Base-by-base conservation (phyloP, 2,113 vertebrate species). In the Chionomys nivalis region DNA sequence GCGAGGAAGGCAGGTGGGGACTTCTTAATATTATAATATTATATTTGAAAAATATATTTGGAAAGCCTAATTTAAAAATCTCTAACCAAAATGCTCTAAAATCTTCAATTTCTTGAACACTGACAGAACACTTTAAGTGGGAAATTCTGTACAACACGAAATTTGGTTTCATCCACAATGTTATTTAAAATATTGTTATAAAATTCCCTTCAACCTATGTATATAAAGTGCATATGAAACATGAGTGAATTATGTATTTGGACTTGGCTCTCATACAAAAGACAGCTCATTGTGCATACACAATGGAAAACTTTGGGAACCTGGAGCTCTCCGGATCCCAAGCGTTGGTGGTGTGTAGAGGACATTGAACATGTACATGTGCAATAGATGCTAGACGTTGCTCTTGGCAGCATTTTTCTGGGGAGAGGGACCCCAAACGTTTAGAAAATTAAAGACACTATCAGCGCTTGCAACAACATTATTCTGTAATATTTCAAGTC, bases 361-460 rank as follows among this genome's bases (percentile, higher is more conserved):
- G 26, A 63, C 47, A 72, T 7, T 47, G 33, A 82, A 39, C 31
- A 87, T 28, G n/a, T 55, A 58, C 65, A 73, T 21, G 91, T 31
- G 52, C 31, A 77, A 77, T 13, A 19, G 6, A 12, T 78, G 4
- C 63, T 61, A 87, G 31, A 92, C 49, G 63, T 63, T 36, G 8
- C 4, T 55, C n/a, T 39, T 58, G 31, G 47, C 26, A 63, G 90
- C 3, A 44, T 63, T 92, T 93, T 89, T 76, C 28, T 31, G 73
- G 28, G 55, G 31, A 23, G 5, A 1, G 28, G 61, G 26, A 44
- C 21, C 36, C 81, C 49, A 86, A 47, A 86, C 7, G 16, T 77
- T 94, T 91, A 66, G 96, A 94, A 89, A 76, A 81, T 89, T 36
- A 58, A 91, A 94, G 52, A 58, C 31, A 93, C 7, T 7, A 65